phyloP scores from a whole-genome alignment of 64 coral and sea anemone species.

The Pocillopora damicornis region DNA sequence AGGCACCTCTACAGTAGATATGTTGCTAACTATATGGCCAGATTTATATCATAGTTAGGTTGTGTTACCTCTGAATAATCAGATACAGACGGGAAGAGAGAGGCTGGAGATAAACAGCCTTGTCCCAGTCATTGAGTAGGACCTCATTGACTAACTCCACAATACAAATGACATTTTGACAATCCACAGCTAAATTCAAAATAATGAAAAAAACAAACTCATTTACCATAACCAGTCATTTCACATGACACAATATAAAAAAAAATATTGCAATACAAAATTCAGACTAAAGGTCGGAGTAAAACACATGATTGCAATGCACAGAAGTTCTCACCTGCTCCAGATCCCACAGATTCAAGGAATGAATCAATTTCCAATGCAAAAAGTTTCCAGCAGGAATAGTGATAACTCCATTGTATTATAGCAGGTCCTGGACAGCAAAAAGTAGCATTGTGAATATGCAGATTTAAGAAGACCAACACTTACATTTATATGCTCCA shows the following conservation, averaged over 20 bases:
- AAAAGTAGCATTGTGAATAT: neutral
- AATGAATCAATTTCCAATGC: slow-evolving; percentile 79
- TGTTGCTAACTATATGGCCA: no score
- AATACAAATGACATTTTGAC: slow-evolving; percentile 72
- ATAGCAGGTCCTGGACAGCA: slow-evolving; percentile 61
- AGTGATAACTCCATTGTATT: slow-evolving; percentile 77
- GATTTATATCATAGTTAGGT: neutral
- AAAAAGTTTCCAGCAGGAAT: slow-evolving; percentile 94
- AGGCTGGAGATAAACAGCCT: slow-evolving; percentile 49
- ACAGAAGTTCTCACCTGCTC: slow-evolving; percentile 45
- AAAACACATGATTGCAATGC: neutral
- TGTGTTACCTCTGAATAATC: slow-evolving; percentile 79
- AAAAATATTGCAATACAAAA: neutral
- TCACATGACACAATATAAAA: neutral
- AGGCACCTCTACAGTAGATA: no score
- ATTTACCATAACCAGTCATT: neutral
- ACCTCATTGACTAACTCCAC: slow-evolving; percentile 76
- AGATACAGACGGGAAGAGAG: slow-evolving; percentile 78
- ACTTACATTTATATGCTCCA: no score
- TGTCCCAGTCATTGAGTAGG: slow-evolving; percentile 87
- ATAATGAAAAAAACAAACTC: neutral
- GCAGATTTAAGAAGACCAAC: neutral
- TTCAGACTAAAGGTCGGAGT: neutral
- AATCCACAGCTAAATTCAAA: slow-evolving; percentile 44
- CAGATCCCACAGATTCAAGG: slow-evolving; percentile 69